A percentile compares a stretch with the other conserved stretches of the same genome.
Conservation (phyloP, 2,797 vertebrate genomes). For the Tenualosa ilisha region DNA sequence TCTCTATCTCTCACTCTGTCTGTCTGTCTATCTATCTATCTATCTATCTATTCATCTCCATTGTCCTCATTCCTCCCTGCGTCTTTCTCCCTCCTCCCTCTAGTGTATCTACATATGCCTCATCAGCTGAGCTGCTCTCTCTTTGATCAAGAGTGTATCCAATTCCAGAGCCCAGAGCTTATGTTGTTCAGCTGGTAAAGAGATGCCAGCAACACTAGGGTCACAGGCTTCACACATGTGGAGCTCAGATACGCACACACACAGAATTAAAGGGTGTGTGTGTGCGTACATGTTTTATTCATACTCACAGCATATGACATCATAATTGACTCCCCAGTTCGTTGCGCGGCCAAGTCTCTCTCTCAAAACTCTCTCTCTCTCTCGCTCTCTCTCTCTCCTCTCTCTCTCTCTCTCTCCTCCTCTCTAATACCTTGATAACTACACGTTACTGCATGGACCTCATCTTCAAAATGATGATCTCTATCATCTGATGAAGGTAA, state of each 20-base stretch:
- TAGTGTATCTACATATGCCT: slow-evolving; percentile 22
- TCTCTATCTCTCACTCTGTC: not conserved
- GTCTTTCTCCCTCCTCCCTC: not conserved
- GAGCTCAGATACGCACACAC: not conserved
- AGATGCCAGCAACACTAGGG: not conserved
- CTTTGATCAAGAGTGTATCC: not conserved
- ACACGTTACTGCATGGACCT: no score
- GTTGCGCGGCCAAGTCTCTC: no score
- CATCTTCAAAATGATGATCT: no score
- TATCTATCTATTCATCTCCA: not conserved
- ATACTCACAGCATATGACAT: no score
- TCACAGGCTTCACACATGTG: not conserved
- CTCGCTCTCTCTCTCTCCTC: no score
- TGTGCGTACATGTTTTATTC: no score
- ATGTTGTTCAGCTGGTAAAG: not conserved
- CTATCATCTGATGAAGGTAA: no score
- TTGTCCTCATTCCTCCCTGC: not conserved
- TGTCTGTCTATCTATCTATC: not conserved
- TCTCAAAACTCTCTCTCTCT: no score
- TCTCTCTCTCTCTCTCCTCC: no score
- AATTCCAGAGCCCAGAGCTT: not conserved
- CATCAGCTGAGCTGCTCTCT: slow-evolving; percentile 42
- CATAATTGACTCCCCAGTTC: no score
- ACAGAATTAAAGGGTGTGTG: not conserved
- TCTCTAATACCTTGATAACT: no score